Evolutionary conservation across 2,888 invertebrate species (phyloP), one percentile per base, ranked within the genome.

Genomic region (Drosophila suboccidentalis): DNA sequence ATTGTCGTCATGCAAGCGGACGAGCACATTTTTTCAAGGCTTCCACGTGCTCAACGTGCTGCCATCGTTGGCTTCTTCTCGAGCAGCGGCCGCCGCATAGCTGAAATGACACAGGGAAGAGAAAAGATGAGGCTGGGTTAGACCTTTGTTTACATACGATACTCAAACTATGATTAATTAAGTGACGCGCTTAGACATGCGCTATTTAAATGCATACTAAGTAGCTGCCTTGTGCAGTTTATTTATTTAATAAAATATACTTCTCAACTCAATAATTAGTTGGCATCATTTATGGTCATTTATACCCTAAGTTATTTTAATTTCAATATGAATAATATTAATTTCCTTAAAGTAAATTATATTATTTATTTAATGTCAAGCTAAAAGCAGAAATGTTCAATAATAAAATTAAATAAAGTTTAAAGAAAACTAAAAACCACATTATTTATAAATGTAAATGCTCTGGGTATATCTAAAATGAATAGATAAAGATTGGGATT

Each of bases 1-100:
- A 91, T 90, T 91, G 90, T 90, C 88, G 90, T 90, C 88, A 85
- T 86, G 89, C 82, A 88, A 89, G 83, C 83, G 80, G 81, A 78
- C 43, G 55, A 34, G 44, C 43, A 55, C 90, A 90, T 90, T 90
- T 84, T 90, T 78, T 77, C 73, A 75, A 79, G 82, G 82, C 80
- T 75, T 66, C 75, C 78, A 82, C 78, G 78, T 86, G 68, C 77
- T 73, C 67, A 75, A 58, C 77, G 57, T 57, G 60, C 49, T 54
- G 64, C 38, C 66, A 55, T 26, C 57, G 67, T 44, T 69, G 77
- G 57, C 61, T 81, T 71, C 69, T 66, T 22, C 22, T 22, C 58
- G 64, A 59, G 79, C 70, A 59, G 70, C 46, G 69, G 77, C 51
- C 55, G 60, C 53, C 71, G 43, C 78, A 71, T 73, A 53, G 9